These are phyloP conservation scores for Cheilosia vernalis DNA, from an alignment of 2,888 invertebrate species.

Conservation along the genomic window DNA sequence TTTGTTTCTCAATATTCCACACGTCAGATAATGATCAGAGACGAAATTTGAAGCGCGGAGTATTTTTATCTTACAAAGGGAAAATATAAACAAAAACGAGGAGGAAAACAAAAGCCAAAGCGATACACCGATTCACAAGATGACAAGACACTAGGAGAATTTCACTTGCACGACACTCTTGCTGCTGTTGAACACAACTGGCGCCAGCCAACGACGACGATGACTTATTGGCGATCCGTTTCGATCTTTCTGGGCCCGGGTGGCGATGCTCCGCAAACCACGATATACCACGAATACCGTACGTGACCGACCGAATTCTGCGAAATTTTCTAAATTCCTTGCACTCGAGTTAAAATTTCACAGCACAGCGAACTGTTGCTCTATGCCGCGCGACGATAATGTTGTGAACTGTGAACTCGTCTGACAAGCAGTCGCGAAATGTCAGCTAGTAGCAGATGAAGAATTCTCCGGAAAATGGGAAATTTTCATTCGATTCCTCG, in stretches of 20 bases:
- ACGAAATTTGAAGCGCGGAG: not conserved
- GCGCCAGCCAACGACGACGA: conserved; percentile 32
- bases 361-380: conserved; percentile 51
- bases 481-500: conserved; percentile 17
- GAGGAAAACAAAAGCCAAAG: not conserved
- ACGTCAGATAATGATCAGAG: conserved; percentile 45
- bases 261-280: conserved; percentile 8
- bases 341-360: conserved; percentile 7
- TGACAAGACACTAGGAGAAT: conserved; percentile 4
- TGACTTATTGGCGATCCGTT: conserved; percentile 51
- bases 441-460: conserved; percentile 13
- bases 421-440: conserved; percentile 37
- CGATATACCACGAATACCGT: conserved; percentile 12
- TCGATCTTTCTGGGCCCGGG: conserved; percentile 30
- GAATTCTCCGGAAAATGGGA: conserved; percentile 61
- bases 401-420: conserved; percentile 31
- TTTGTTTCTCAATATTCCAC: conserved; percentile 49
- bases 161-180: conserved; percentile 28
- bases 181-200: conserved; percentile 25
- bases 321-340: conserved; percentile 43
- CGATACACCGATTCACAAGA: conserved; percentile 8
- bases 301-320: conserved; percentile 51
- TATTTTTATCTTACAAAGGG: not conserved
- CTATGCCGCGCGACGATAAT: conserved; percentile 15
- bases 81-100: conserved; percentile 24